phyloP scores from a whole-genome alignment of 1,140 invertebrate genomes.

The Pararge aegeria region DNA sequence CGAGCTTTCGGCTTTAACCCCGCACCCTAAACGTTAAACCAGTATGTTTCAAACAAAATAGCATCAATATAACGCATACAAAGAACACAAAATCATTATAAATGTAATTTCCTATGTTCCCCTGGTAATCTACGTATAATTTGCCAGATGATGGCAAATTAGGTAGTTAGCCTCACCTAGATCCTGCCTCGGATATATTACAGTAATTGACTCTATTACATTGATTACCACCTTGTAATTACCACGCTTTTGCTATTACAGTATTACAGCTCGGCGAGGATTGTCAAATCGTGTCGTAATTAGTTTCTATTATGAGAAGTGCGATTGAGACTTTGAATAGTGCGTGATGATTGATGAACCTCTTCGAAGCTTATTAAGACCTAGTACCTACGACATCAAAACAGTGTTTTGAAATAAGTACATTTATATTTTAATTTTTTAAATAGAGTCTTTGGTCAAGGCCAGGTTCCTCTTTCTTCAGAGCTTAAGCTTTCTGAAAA shows the following conservation, averaged over 20 bases:
- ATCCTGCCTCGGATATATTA: slow-evolving; percentile 32
- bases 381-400: no score
- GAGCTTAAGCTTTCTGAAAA: no score
- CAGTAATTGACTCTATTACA: slow-evolving; percentile 33
- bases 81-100: slow-evolving; percentile 21
- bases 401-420: no score
- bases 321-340: slow-evolving; percentile 19
- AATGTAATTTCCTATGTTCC: slow-evolving; percentile 25
- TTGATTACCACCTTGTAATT: slow-evolving; percentile 29
- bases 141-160: slow-evolving; percentile 27
- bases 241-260: slow-evolving; percentile 26
- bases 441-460: no score
- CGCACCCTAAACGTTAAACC: no score
- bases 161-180: slow-evolving; percentile 27
- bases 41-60: background rate
- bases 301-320: slow-evolving; percentile 21
- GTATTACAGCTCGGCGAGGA: slow-evolving; percentile 11
- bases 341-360: slow-evolving; percentile 6
- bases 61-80: background rate
- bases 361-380: background rate
- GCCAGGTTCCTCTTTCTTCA: no score
- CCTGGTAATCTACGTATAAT: slow-evolving; percentile 26
- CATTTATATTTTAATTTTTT: no score
- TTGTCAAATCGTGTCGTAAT: slow-evolving; percentile 23
- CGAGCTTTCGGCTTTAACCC: no score